Percentiles rank a stretch among this genome's conserved stretches.
phyloP scores from a whole-genome alignment of 2,113 vertebrate species.

The Prinia subflava region DNA sequence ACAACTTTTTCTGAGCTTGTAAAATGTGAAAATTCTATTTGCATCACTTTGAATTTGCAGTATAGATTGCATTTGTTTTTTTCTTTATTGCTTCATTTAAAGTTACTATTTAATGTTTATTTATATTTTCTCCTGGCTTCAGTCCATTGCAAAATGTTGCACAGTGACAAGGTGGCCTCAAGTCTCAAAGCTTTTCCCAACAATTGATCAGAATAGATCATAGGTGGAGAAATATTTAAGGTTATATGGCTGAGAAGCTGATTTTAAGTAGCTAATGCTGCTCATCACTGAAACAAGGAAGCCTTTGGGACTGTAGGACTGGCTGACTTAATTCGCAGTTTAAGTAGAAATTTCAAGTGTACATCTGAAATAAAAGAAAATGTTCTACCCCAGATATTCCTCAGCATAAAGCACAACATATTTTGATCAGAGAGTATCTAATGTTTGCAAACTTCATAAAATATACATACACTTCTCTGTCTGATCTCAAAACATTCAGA shows the following conservation, averaged over 20 bases:
- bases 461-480: not conserved
- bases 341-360: not conserved
- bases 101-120: not conserved
- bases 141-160: not conserved
- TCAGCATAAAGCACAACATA: not conserved
- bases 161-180: not conserved
- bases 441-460: conserved; percentile 39
- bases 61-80: not conserved
- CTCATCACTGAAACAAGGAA: not conserved
- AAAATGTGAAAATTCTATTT: not conserved
- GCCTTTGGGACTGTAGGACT: not conserved
- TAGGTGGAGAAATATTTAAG: not conserved
- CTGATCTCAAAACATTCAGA: conserved; percentile 15
- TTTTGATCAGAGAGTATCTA: conserved; percentile 41
- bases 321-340: not conserved
- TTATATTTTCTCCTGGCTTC: not conserved
- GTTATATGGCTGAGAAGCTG: not conserved
- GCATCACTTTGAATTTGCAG: not conserved
- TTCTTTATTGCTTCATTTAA: not conserved
- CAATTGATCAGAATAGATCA: conserved; percentile 18
- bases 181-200: not conserved
- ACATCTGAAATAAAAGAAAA: not conserved
- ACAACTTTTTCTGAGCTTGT: not conserved
- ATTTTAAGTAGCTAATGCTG: not conserved
- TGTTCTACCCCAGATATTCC: not conserved